Percentiles rank a stretch among this genome's conserved stretches.
These are phyloP conservation scores for Speoplatyrhinus poulsoni DNA, from an alignment of 2,113 vertebrate species.

Conservation along the genomic window DNA sequence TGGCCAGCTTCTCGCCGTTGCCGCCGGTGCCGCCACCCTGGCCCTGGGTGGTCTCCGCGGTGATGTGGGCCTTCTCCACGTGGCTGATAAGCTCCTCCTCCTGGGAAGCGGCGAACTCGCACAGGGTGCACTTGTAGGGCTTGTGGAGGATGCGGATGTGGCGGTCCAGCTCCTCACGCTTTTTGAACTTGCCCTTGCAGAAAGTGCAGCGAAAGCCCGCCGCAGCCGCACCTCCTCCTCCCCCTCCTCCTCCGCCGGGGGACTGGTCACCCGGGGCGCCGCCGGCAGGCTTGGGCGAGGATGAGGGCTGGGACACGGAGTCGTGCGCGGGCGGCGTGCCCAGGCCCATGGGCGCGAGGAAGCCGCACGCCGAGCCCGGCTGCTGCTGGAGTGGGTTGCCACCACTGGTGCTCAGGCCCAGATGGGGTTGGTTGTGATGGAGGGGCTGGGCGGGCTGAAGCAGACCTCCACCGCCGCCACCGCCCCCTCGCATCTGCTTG, in stretches of 20 bases:
- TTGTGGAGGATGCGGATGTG: slow-evolving; percentile 98
- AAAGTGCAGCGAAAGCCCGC: slow-evolving; percentile 96
- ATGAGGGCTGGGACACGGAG: slow-evolving; percentile 79
- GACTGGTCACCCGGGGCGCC: slow-evolving; percentile 84
- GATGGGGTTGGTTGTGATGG: slow-evolving; percentile 76
- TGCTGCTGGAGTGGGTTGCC: slow-evolving; percentile 81
- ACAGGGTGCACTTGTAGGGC: slow-evolving; percentile 98
- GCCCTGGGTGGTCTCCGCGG: slow-evolving; percentile 90
- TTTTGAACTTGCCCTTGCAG: slow-evolving; percentile 99
- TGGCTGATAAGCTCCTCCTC: slow-evolving; percentile 98
- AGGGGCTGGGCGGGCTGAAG: slow-evolving; percentile 83
- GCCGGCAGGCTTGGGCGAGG: slow-evolving; percentile 86
- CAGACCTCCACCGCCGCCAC: slow-evolving; percentile 77
- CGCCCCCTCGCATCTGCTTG: slow-evolving; percentile 91
- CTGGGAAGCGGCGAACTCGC: slow-evolving; percentile 94
- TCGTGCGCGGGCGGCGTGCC: slow-evolving; percentile 74
- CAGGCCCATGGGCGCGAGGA: slow-evolving; percentile 82
- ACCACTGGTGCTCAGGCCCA: slow-evolving; percentile 75
- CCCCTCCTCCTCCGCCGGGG: slow-evolving; percentile 76
- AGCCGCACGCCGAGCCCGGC: slow-evolving; percentile 83
- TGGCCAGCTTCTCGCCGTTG: slow-evolving; percentile 83
- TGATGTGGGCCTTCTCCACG: slow-evolving; percentile 98
- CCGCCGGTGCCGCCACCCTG: slow-evolving; percentile 79
- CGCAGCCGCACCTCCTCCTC: slow-evolving; percentile 42
- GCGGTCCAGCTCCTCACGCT: slow-evolving; percentile 93